Evolutionary conservation across 2,797 vertebrate species (phyloP), one percentile per base, ranked within the genome.

Genomic region (Notolepis coatsorum): DNA sequence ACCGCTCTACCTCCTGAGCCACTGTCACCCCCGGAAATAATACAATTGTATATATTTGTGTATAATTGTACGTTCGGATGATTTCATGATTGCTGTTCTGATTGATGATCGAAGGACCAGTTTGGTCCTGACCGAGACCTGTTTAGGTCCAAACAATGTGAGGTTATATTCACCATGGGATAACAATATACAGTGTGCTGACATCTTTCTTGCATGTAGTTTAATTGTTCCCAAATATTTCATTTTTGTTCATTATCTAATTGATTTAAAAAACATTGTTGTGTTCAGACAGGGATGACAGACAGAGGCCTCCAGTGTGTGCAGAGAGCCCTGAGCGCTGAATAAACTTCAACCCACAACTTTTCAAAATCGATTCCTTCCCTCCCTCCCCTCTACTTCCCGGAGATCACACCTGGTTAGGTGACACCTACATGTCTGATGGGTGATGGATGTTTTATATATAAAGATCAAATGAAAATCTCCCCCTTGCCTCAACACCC

Each of bases 361-460:
- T 85, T 87, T 84, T 64, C 31, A 24, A 73, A 76, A 89, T 89
- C 78, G 68, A 90, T 87, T 84, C 84, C 71, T 70, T 12, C 30
- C 49, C 31, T 39, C 23, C 27, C 25, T 25, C 24, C 82, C 68
- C 77, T 64, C 64, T 69, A 61, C 81, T 80, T 81, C 76, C 85
- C 68, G 71, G 62, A 76, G 81, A 89, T 90, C 86, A 82, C 79
- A 84, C 86, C 90, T 89, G 87, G 84, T 88, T 87, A 86, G 88
- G 80, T 90, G 91, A 88, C 86, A 90, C 84, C 82, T 79, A 87
- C 80, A 90, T 61, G 66, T 91, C 90, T 87, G 84, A 91, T 83
- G 61, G 73, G 68, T 93, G 90, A 93, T 91, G 86, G 88, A 93
- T 93, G 89, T 87, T 92, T 91, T 89, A 92, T 91, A 91, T 92